Evolutionary conservation across 2,797 vertebrate species (phyloP).

Genomic region (Melanotaenia parkinsoni): DNA sequence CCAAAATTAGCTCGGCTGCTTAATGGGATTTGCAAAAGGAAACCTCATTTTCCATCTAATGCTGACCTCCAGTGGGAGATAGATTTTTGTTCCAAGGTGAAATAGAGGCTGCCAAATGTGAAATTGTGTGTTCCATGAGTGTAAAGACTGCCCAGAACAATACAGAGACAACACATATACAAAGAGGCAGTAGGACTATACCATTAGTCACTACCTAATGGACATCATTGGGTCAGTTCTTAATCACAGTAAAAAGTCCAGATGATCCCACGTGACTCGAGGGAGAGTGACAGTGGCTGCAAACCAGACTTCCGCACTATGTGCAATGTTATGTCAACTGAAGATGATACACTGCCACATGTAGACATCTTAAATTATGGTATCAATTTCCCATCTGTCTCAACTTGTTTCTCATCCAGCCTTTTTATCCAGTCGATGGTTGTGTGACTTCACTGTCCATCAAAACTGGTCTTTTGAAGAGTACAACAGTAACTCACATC

Average conservation of each 20-base stretch:
- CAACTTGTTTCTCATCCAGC: slow-evolving; percentile 18
- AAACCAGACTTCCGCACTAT: slow-evolving; percentile 4
- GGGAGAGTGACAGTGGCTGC: slow-evolving; percentile 27
- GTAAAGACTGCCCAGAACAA: slow-evolving; percentile 27
- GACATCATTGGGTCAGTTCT: slow-evolving; percentile 23
- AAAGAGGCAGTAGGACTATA: slow-evolving; percentile 9
- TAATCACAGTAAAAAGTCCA: slow-evolving; percentile 21
- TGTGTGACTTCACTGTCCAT: slow-evolving; percentile 38
- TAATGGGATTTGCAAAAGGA: slow-evolving; percentile 13
- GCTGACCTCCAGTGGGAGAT: slow-evolving; percentile 11
- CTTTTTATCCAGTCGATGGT: slow-evolving; percentile 28
- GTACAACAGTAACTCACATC: slow-evolving; percentile 23
- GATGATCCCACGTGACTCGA: slow-evolving; percentile 19
- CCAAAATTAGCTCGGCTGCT: slow-evolving; percentile 15
- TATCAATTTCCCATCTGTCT: slow-evolving; percentile 36
- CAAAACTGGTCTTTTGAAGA: slow-evolving; percentile 41
- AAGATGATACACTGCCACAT: slow-evolving; percentile 45
- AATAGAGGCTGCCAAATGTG: slow-evolving; percentile 26
- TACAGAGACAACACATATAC: slow-evolving; percentile 13
- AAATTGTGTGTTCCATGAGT: slow-evolving; percentile 32
- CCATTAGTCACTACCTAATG: slow-evolving; percentile 11
- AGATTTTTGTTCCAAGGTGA: slow-evolving; percentile 4
- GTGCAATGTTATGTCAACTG: slow-evolving; percentile 32
- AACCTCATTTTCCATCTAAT: slow-evolving; percentile 7
- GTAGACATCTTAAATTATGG: slow-evolving; percentile 41